Conservation (phyloP, 2,888 invertebrate species). For the Sinhomidia bicolor region DNA sequence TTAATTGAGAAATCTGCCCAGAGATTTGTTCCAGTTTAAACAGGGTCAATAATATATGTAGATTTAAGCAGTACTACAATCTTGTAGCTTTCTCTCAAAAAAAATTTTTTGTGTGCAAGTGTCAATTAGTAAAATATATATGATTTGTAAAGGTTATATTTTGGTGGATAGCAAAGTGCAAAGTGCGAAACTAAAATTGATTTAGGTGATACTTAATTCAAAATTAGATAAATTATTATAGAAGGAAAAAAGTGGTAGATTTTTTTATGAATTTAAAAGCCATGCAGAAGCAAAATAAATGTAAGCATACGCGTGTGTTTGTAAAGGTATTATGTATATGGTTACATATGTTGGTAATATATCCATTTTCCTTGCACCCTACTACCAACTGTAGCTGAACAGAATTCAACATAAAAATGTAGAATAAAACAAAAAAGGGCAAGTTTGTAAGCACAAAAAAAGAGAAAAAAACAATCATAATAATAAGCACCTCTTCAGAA, state of each 20-base stretch:
- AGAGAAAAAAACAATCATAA: slow-evolving; percentile 23
- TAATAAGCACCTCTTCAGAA: slow-evolving; percentile 77
- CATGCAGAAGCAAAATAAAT: not conserved
- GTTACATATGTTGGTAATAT: too few species aligned
- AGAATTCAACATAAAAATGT: too few species aligned
- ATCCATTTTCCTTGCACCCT: too few species aligned
- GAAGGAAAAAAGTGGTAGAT: not conserved
- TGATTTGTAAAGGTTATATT: not conserved
- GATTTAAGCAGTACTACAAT: too few species aligned
- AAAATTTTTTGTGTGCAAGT: not conserved
- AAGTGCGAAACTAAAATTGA: not conserved
- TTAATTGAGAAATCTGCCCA: slow-evolving; percentile 10
- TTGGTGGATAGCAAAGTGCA: not conserved
- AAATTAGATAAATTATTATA: not conserved
- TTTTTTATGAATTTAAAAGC: not conserved
- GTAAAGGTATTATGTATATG: too few species aligned
- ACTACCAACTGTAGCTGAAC: too few species aligned
- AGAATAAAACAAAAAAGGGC: slow-evolving; percentile 8
- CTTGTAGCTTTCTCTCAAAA: not conserved
- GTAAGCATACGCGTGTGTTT: too few species aligned
- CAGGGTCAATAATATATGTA: not conserved
- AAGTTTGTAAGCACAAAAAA: slow-evolving; percentile 4
- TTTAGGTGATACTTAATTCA: not conserved
- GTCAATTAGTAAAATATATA: slow-evolving; percentile 26
- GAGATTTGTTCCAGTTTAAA: slow-evolving; percentile 45